Percentiles rank a stretch among this genome's conserved stretches.
Evolutionary conservation across 2,797 vertebrate species (phyloP).

Genomic region (Myotis planiceps): DNA sequence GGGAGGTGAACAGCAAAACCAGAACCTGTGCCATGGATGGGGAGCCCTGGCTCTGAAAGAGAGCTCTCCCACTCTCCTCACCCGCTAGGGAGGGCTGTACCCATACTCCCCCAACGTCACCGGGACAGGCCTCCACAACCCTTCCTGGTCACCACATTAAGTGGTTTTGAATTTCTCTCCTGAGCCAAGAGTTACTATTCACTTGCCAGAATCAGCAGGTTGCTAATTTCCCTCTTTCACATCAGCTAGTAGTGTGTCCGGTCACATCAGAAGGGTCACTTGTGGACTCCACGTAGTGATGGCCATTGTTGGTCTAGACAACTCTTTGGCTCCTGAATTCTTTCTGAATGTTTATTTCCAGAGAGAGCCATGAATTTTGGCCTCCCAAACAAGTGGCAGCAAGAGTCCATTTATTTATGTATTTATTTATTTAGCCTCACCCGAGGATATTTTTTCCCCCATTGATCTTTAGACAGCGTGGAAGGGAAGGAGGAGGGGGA

Average conservation of each 20-base stretch:
- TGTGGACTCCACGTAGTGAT: not conserved
- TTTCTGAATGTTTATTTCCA: not conserved
- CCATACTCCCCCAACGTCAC: not conserved
- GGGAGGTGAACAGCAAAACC: no score
- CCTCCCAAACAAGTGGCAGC: not conserved
- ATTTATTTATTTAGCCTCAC: no score
- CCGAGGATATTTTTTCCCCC: no score
- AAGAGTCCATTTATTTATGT: not conserved
- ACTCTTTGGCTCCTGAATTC: not conserved
- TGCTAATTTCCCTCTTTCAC: not conserved
- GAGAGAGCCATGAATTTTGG: not conserved
- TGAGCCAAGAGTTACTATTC: not conserved
- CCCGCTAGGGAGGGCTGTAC: not conserved
- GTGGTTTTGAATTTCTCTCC: not conserved
- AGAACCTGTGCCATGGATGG: fast-evolving
- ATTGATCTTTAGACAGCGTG: no score
- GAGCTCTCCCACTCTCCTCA: not conserved
- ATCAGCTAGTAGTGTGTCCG: not conserved
- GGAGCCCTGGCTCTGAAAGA: not conserved
- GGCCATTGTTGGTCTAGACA: not conserved
- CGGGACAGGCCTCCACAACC: not conserved
- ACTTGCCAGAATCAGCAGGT: not conserved
- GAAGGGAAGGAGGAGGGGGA: no score
- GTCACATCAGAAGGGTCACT: not conserved
- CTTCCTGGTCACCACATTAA: not conserved